Evolutionary conservation across 2,113 vertebrate genomes (phyloP), one percentile per base, ranked within the genome.

Genomic region (Dolichotis patagonum): DNA sequence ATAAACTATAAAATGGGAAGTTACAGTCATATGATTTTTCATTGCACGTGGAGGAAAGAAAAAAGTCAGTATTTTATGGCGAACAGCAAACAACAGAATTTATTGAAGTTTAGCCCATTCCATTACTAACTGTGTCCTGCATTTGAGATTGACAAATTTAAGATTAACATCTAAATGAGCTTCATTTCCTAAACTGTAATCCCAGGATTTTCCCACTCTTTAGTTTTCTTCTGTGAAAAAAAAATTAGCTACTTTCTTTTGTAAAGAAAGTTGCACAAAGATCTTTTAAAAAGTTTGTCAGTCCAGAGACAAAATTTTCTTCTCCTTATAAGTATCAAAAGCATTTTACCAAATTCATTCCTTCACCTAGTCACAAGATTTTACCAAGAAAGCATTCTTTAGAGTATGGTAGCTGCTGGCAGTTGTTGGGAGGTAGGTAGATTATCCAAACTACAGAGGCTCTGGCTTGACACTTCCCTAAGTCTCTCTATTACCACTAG

Each of bases 51-150:
- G 38, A 95, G 67, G 8, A 63, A 73, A 91, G 35, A 88, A 89
- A 83, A 85, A 88, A 88, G 58, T 71, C 77, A 75, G 14, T 90
- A 90, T 92, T 93, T 96, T 92, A 94, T 26, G 38, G 38, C 77
- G 90, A 96, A 96, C 46, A 92, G 96, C 97, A 85, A 85, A 65
- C 92, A 52, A 35, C 65, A 95, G 16, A 83, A 86, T 83, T 94
- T 95, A 94, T 75, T 93, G 69, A 82, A 80, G 32, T 92, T 85
- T 92, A 41, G 30, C 38, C 14, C 38, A 80, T 88, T 90, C 43
- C 85, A 32, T 65, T 85, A 92, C 38, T 95, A 80, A 91, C 91
- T 46, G 41, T 80, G 65, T 52, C 58, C 82, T 75, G 78, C 62
- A 86, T 88, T 94, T 78, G 88, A 92, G 24, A 90, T 11, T 77